phyloP scores from a whole-genome alignment of 2,797 vertebrate species.

The Sebastes glaucus region DNA sequence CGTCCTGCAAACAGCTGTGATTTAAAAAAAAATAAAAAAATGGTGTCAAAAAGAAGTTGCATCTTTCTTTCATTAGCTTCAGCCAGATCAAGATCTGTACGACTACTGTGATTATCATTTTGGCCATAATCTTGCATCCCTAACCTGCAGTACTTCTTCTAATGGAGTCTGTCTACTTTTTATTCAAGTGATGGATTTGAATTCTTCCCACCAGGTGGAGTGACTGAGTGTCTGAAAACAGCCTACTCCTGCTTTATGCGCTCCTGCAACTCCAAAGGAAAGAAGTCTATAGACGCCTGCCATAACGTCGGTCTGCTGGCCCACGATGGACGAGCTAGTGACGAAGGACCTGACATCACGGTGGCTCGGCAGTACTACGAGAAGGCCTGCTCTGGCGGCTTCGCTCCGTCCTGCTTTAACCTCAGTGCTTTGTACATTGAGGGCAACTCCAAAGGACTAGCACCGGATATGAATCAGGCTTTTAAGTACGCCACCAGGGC shows the following conservation, averaged over 20 bases:
- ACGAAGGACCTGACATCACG: constrained; percentile 73
- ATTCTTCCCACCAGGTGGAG: constrained; percentile 83
- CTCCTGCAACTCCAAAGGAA: constrained; percentile 88
- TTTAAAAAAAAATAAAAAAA: too few species aligned
- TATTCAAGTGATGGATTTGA: not conserved
- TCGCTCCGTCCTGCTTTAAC: constrained; percentile 94
- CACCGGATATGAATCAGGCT: constrained; percentile 88
- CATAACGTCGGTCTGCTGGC: constrained; percentile 89
- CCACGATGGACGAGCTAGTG: constrained; percentile 85
- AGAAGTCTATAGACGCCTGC: constrained; percentile 90
- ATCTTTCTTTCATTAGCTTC: too few species aligned
- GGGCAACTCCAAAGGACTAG: constrained; percentile 82
- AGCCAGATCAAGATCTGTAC: too few species aligned
- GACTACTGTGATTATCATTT: not conserved
- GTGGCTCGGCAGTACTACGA: constrained; percentile 88
- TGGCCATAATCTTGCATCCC: not conserved
- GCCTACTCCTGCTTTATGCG: constrained; percentile 89
- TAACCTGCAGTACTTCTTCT: too few species aligned
- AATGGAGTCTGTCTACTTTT: not conserved
- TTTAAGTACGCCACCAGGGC: constrained; percentile 88
- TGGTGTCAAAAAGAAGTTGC: too few species aligned
- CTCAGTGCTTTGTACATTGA: constrained; percentile 90
- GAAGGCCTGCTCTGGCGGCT: constrained; percentile 87
- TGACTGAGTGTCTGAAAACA: constrained; percentile 85
- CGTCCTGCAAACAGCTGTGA: too few species aligned